phyloP scores from a whole-genome alignment of 2,888 invertebrate species.

The Drosophila paramelanica region DNA sequence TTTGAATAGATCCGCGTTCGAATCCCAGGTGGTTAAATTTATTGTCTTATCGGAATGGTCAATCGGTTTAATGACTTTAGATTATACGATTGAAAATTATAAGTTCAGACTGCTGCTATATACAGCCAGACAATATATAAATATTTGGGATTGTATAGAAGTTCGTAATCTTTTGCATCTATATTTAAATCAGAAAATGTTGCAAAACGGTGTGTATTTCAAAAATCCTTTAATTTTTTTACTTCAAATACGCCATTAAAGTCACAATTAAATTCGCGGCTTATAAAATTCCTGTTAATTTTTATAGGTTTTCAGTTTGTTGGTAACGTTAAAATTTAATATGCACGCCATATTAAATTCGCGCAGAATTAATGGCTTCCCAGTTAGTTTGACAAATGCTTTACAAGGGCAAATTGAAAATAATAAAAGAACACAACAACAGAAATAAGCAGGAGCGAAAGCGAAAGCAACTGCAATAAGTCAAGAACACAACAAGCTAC shows the following conservation, averaged over 20 bases:
- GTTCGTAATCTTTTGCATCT: too few species aligned
- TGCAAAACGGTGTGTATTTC: too few species aligned
- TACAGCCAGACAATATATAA: too few species aligned
- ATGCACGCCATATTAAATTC: conserved; percentile 23
- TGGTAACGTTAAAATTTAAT: conserved; percentile 28
- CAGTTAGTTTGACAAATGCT: conserved; percentile 35
- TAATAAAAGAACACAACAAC: conserved; percentile 29
- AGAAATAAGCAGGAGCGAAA: conserved; percentile 51
- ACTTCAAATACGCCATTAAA: neutral
- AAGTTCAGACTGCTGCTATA: too few species aligned
- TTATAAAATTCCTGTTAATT: neutral
- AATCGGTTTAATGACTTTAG: too few species aligned
- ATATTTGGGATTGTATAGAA: too few species aligned
- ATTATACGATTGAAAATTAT: too few species aligned
- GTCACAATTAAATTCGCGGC: neutral
- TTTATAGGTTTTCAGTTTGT: conserved; percentile 1
- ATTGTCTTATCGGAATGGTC: too few species aligned
- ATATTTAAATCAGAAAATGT: too few species aligned
- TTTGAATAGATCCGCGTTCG: too few species aligned
- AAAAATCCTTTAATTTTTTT: neutral
- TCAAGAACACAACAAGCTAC: conserved; percentile 49
- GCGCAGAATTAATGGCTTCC: conserved; percentile 35
- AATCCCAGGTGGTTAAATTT: too few species aligned
- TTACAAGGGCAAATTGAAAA: conserved; percentile 33
- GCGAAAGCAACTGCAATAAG: conserved; percentile 47